A percentile compares a stretch with the other conserved stretches of the same genome.
These are phyloP conservation scores for Caradrina clavipalpis DNA, from an alignment of 2,888 invertebrate species.

Conservation along the genomic window DNA sequence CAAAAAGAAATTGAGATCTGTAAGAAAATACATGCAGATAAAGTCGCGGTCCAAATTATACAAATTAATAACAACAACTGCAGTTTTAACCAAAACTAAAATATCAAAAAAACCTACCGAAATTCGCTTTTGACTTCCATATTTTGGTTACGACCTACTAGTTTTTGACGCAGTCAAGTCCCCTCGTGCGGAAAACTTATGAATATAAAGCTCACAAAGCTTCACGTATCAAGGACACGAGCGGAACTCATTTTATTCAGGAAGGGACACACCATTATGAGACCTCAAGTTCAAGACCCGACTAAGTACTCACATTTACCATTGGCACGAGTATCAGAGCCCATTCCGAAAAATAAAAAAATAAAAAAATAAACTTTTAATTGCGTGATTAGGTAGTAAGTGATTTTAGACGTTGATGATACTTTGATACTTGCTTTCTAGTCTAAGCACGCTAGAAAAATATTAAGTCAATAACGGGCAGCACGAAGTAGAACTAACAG, in stretches of 20 bases:
- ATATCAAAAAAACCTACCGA: slow-evolving; percentile 4
- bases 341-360: not conserved
- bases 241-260: slow-evolving; percentile 47
- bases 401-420: not conserved
- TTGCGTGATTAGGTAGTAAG: slow-evolving; percentile 16
- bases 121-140: slow-evolving; percentile 6
- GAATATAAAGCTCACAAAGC: slow-evolving; percentile 50
- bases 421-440: not conserved
- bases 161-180: slow-evolving; percentile 5
- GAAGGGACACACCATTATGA: slow-evolving; percentile 47
- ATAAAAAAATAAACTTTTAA: no score
- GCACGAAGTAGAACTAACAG: no score
- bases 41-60: no score
- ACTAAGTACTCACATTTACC: slow-evolving; percentile 31
- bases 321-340: slow-evolving; percentile 28
- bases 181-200: slow-evolving; percentile 40
- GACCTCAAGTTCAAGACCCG: slow-evolving; percentile 38
- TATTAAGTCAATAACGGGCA: not conserved
- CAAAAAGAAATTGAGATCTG: no score
- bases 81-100: slow-evolving; percentile 4
- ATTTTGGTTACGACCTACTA: slow-evolving; percentile 15
- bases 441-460: not conserved
- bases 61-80: not conserved
- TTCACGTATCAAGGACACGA: slow-evolving; percentile 21
- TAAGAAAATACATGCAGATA: no score